Conservation (phyloP, 64 coral and sea anemone genomes). For the Porites lutea region DNA sequence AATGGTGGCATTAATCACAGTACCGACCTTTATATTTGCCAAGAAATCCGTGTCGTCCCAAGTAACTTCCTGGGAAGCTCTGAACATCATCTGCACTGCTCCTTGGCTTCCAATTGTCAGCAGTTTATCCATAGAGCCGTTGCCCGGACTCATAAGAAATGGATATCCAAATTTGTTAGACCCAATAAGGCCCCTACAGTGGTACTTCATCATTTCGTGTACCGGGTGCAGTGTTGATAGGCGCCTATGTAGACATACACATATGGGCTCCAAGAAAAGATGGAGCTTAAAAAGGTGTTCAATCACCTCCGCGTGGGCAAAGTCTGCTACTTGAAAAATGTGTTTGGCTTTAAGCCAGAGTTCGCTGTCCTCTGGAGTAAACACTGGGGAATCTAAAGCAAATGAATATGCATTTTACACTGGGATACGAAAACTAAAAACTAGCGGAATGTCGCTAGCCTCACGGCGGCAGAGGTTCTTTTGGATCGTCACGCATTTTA, state of each 20-base stretch:
- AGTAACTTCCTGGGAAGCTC: conserved; percentile 14
- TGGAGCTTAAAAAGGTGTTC: conserved; percentile 65
- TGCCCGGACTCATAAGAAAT: not conserved
- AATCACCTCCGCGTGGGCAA: conserved; percentile 30
- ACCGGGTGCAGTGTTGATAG: conserved; percentile 51
- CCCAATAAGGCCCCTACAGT: conserved; percentile 61
- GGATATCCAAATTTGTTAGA: conserved; percentile 55
- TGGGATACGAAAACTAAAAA: no score
- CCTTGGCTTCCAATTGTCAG: conserved; percentile 29
- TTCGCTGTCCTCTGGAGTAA: conserved; percentile 44
- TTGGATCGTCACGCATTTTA: no score
- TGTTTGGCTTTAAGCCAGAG: conserved; percentile 61
- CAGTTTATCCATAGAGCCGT: conserved; percentile 55
- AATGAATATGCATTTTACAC: not conserved
- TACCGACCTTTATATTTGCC: conserved; percentile 46
- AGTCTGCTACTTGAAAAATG: conserved; percentile 53
- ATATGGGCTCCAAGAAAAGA: conserved; percentile 70
- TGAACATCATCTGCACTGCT: conserved; percentile 1
- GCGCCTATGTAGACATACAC: conserved; percentile 49
- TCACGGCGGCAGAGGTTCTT: no score
- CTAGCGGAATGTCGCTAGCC: no score
- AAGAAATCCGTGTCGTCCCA: conserved; percentile 56
- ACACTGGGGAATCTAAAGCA: conserved; percentile 51
- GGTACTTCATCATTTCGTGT: conserved; percentile 58
- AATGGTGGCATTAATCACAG: not conserved